Evolutionary conservation across 2,888 invertebrate species (phyloP), one percentile per base, ranked within the genome.

Genomic region (Leptinotarsa haldemani): DNA sequence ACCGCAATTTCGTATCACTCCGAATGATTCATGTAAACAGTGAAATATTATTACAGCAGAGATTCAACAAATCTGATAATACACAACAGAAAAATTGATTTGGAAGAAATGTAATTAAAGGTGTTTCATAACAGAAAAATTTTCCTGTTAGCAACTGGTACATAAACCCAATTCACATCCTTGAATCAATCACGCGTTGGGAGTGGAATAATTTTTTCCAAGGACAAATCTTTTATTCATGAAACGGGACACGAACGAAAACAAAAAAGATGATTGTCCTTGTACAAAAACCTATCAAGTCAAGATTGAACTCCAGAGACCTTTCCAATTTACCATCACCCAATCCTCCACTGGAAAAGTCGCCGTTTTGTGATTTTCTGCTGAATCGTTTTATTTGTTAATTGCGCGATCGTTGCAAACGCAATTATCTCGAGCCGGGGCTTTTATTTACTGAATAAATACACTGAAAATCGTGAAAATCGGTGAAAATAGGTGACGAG

Each of bases 331-430:
- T 56, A 16, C 13, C 52, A 40, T 22, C 40, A 13, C n/a, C 66
- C 30, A 47, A 52, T 65, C 56, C 65, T 50, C 69, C 71, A 52
- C 65, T 69, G 74, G 56, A 69, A 69, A 65, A 74, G 68, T 76
- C 71, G 66, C 71, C 74, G 75, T 77, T 78, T 76, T 75, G 77
- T 81, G 84, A 84, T 84, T 85, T 85, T 84, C 81, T 83, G 85
- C 86, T 85, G 85, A 86, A 84, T 85, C 86, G 82, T 84, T 84
- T 83, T 82, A 84, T 84, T 84, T 84, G 84, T 83, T 86, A 86
- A 86, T 86, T 86, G 86, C 83, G 81, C 85, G 86, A 86, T 86
- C 86, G 86, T 86, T 86, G 84, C 84, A 85, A 86, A 86, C 85
- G 85, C 85, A 86, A 86, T 86, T 86, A 86, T 85, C 84, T 83